Evolutionary conservation across 2,888 invertebrate genomes (phyloP), one percentile per base, ranked within the genome.

Genomic region (Hybos culiciformis): DNA sequence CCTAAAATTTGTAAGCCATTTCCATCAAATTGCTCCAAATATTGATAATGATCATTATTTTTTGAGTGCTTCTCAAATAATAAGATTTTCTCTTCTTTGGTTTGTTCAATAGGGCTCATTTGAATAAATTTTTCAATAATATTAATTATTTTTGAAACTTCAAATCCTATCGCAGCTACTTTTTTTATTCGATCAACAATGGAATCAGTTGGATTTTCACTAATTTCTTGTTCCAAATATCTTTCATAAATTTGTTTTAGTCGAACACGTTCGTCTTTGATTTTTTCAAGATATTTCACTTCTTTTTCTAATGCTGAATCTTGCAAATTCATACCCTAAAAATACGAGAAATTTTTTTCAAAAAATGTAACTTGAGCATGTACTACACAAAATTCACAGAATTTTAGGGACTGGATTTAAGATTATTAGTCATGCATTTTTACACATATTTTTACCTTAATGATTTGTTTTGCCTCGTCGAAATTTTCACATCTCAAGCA

Each of bases 401-500:
- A 12, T 26, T 5, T 26, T 12, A 26, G 12, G 12, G 5, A 12
- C 29, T 29, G n/a, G n/a, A n/a, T n/a, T n/a, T n/a, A n/a, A n/a
- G n/a, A n/a, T n/a, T n/a, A n/a, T n/a, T 19, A 14, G 14, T 9
- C 12, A n/a, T 11, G 20, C 12, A 34, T 42, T 19, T 2, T 31
- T 26, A 29, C 18, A 34, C 19, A 3, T 14, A 37, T 23, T 45
- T 51, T 70, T 69, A 87, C 88, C 78, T 84, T 75, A 52, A 86
- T 75, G 46, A 88, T 83, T 66, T 84, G 77, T 54, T 78, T 76
- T 0, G 84, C 85, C 65, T 81, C 80, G 6, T 73, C 71, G 50
- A 80, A 78, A 58, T 85, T 79, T 44, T 76, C 77, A 46, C 77
- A 75, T 54, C 81, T 78, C 33, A 90, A 68, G 34, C 85, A 85